phyloP scores from a whole-genome alignment of 37 sponge, comb jelly and placozoan genomes.

The Ianthella basta region DNA sequence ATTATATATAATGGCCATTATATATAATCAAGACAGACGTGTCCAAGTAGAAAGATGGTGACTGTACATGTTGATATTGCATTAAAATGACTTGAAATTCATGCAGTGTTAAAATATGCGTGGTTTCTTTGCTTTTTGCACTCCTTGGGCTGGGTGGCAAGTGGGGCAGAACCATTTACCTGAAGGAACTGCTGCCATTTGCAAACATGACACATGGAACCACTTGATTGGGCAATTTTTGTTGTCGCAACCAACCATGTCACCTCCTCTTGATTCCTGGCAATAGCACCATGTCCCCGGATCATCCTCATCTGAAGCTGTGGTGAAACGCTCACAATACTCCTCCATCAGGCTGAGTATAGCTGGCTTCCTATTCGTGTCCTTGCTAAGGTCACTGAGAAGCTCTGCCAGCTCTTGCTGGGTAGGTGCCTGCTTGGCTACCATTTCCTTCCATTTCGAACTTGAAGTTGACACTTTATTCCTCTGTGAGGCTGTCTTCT shows the following conservation, averaged over 20 bases:
- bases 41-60: neutral
- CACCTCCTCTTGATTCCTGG: constrained; percentile 36
- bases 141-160: neutral
- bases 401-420: neutral
- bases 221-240: neutral
- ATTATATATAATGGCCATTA: neutral
- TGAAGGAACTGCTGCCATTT: neutral
- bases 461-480: neutral
- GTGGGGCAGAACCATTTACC: neutral
- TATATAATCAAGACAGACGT: neutral
- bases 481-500: neutral
- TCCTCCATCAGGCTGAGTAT: constrained; percentile 10
- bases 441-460: neutral
- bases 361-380: constrained; percentile 25
- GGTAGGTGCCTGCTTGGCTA: neutral
- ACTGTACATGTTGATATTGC: neutral
- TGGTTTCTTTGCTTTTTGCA: neutral
- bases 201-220: neutral
- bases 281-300: constrained; percentile 50
- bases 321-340: neutral
- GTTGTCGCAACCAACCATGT: constrained; percentile 56
- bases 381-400: neutral
- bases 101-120: too few species aligned
- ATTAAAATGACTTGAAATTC: too few species aligned
- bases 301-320: constrained; percentile 21